Percentiles rank a stretch among this genome's conserved stretches.
Evolutionary conservation across 2,888 invertebrate genomes (phyloP).

Genomic region (Trichopoda pennipes): DNA sequence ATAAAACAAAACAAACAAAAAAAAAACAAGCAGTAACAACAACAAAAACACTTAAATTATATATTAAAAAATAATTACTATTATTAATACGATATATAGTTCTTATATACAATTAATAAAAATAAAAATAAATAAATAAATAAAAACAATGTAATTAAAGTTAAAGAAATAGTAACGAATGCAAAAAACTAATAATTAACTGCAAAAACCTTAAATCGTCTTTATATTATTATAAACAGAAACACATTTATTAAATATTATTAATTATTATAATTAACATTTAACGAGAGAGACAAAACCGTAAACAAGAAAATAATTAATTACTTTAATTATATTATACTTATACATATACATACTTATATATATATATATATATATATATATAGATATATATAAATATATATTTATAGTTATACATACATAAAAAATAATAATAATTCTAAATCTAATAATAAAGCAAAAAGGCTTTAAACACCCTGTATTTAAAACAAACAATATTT

Average conservation of each 20-base stretch:
- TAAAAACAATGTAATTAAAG: constrained; percentile 22
- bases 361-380: constrained; percentile 30
- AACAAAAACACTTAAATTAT: constrained; percentile 64
- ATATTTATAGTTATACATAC: constrained; percentile 35
- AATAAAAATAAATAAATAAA: neutral
- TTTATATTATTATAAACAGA: constrained; percentile 50
- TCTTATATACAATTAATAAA: constrained; percentile 61
- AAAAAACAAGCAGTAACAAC: constrained; percentile 44
- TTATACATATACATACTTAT: constrained; percentile 56
- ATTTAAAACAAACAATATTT: constrained; percentile 58
- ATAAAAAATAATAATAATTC: constrained; percentile 49
- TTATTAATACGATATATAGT: constrained; percentile 59
- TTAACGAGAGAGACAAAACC: constrained; percentile 63
- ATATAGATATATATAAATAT: constrained; percentile 55
- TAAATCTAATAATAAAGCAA: constrained; percentile 57
- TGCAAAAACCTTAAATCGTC: constrained; percentile 43
- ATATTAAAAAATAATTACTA: constrained; percentile 69
- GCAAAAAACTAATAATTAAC: constrained; percentile 37
- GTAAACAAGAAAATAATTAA: constrained; percentile 62
- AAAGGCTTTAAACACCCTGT: constrained; percentile 64
- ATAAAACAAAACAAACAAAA: constrained; percentile 41
- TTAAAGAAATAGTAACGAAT: constrained; percentile 59
- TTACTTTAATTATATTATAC: constrained; percentile 61
- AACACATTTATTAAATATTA: constrained; percentile 66
- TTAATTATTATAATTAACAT: constrained; percentile 57